phyloP scores from a whole-genome alignment of 2,888 invertebrate genomes.

The Drosophila greeni region DNA sequence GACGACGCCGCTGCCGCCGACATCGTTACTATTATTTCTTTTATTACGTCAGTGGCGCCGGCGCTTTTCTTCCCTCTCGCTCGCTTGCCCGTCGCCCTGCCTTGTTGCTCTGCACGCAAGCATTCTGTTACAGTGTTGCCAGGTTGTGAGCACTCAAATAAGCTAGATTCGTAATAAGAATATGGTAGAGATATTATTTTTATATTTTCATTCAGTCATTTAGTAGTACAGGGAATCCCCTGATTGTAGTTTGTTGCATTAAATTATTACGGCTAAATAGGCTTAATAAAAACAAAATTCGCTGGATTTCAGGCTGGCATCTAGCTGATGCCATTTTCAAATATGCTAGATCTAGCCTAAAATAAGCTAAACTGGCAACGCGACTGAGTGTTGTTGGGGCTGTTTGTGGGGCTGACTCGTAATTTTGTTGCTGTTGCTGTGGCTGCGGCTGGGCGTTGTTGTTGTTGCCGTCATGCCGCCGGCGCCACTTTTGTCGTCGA shows the following conservation, averaged over 20 bases:
- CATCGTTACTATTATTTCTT: constrained; percentile 77
- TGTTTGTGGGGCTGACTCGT: constrained; percentile 45
- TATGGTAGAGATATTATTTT: no score
- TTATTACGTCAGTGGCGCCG: constrained; percentile 79
- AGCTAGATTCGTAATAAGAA: no score
- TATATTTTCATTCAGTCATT: no score
- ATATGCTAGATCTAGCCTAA: no score
- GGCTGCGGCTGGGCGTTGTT: constrained; percentile 35
- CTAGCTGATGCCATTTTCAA: no score
- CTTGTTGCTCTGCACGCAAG: constrained; percentile 64
- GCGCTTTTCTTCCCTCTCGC: constrained; percentile 57
- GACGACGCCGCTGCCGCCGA: constrained; percentile 74
- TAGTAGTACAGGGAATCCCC: no score
- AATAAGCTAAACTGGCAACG: no score
- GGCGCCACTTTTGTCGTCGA: constrained; percentile 73
- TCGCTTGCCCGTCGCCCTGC: constrained; percentile 42
- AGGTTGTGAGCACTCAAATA: no score
- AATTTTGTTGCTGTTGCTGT: constrained; percentile 44
- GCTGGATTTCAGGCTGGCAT: no score
- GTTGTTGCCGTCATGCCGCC: constrained; percentile 65
- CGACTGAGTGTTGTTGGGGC: constrained; percentile 17
- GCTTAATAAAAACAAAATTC: no score
- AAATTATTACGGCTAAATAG: no score
- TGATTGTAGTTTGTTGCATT: no score
- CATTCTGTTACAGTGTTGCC: constrained; percentile 26